A percentile compares a stretch with the other conserved stretches of the same genome.
Evolutionary conservation across 2,797 vertebrate genomes (phyloP).

Genomic region (Hozukius guyotensis): DNA sequence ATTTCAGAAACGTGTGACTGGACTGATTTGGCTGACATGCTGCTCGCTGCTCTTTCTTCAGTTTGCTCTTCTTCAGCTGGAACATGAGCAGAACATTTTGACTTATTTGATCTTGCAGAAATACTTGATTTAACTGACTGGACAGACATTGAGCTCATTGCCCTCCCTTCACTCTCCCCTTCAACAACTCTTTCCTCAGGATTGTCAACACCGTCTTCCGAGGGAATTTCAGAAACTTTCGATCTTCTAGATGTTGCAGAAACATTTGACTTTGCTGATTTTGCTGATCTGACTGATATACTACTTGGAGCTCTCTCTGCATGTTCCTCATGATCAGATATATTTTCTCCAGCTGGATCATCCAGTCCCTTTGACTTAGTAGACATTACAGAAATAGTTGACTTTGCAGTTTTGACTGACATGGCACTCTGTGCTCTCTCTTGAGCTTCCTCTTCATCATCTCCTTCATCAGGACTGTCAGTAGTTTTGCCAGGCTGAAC

Average conservation of each 20-base stretch:
- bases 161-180: constrained; percentile 22
- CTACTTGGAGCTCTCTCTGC: constrained; percentile 34
- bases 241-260: constrained; percentile 42
- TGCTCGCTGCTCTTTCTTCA: constrained; percentile 52
- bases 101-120: constrained; percentile 40
- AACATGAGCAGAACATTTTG: constrained; percentile 38
- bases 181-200: not conserved
- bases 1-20: constrained; percentile 34
- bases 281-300: constrained; percentile 46
- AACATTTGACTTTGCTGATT: constrained; percentile 50
- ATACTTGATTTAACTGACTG: constrained; percentile 46
- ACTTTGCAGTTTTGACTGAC: constrained; percentile 67
- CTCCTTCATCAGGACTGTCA: not conserved
- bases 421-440: constrained; percentile 27
- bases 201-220: not conserved
- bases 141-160: constrained; percentile 35
- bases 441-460: constrained; percentile 11
- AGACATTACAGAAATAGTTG: constrained; percentile 37
- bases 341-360: not conserved
- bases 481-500: not conserved
- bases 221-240: not conserved
- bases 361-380: not conserved
- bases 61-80: constrained; percentile 41
- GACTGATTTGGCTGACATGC: constrained; percentile 45
- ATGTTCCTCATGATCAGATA: not conserved